phyloP scores from a whole-genome alignment of 2,797 vertebrate species.

The Lepus townsendii region DNA sequence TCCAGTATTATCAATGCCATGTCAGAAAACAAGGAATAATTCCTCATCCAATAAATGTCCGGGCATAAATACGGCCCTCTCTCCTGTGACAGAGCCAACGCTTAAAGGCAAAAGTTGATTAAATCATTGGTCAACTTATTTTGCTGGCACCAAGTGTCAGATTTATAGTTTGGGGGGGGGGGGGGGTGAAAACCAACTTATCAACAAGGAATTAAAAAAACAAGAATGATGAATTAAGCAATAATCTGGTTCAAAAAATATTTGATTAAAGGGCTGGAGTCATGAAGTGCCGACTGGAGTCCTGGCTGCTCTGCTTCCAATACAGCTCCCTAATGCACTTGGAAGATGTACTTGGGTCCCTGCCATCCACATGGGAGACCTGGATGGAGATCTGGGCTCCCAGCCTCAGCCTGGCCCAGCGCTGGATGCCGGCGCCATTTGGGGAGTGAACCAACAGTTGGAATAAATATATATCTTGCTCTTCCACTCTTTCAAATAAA shows the following conservation, averaged over 20 bases:
- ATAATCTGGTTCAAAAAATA: constrained; percentile 16
- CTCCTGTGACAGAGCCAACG: neutral
- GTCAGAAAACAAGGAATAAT: neutral
- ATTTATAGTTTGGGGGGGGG: neutral
- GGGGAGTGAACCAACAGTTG: too few relatives aligned
- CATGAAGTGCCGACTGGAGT: too few relatives aligned
- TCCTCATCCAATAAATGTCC: constrained; percentile 18
- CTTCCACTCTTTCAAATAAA: too few relatives aligned
- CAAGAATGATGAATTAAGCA: constrained; percentile 9
- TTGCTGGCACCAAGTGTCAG: neutral
- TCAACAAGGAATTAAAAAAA: constrained; percentile 6
- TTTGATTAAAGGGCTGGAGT: neutral
- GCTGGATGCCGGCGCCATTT: too few relatives aligned
- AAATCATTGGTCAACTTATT: constrained; percentile 39
- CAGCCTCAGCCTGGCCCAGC: too few relatives aligned
- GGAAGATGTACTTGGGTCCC: too few relatives aligned
- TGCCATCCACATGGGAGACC: too few relatives aligned
- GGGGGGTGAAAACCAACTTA: neutral
- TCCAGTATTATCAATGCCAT: neutral
- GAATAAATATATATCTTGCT: too few relatives aligned
- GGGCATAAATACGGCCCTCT: neutral
- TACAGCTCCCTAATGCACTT: too few relatives aligned
- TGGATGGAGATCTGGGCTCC: too few relatives aligned
- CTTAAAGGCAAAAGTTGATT: constrained; percentile 30
- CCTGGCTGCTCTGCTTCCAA: too few relatives aligned